Base-by-base conservation (phyloP, 2,113 vertebrate genomes). In the Solea solea region DNA sequence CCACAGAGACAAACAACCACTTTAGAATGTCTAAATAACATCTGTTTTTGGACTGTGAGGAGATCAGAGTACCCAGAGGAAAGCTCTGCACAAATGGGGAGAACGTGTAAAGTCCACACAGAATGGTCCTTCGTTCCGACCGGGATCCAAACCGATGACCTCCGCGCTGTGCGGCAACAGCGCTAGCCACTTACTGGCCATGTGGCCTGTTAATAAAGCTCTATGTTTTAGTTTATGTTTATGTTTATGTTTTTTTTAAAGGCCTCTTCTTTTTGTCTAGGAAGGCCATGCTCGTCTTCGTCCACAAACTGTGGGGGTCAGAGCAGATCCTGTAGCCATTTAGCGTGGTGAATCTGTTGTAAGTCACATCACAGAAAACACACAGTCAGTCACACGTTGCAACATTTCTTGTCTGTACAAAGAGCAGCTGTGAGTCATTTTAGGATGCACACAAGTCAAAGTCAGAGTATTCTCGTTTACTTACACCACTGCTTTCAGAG, bases 401-500 rank as follows among this genome's bases (percentile, higher is more conserved):
- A 67, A 2, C 1, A 25, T 51, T 39, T 49, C 48, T n/a, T 13
- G 45, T 16, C 2, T 9, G 12, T 11, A n/a, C n/a, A n/a, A n/a
- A n/a, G n/a, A n/a, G n/a, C n/a, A n/a, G n/a, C 2, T 9, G 12
- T 11, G 0, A 16, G 15, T 5, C 3, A 11, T 63, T 27, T 2
- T 58, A 8, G 67, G 51, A 7, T 62, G 9, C 4, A 40, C 14
- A 52, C n/a, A 41, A 61, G 49, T 39, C 3, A 8, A 45, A 50
- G 1, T 13, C 3, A 14, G 44, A 40, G 48, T n/a, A 7, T 9
- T 45, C 3, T 21, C 39, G 8, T 9, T 45, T 8, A 90, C 91
- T 90, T 85, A 94, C 93, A 89, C 87, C 15, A 93, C 88, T 62
- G 77, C 90, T 0, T 51, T 0, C 3, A 88, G 3, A 5, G 44